phyloP scores from a whole-genome alignment of 2,888 invertebrate genomes.

The Leucozona laternaria region DNA sequence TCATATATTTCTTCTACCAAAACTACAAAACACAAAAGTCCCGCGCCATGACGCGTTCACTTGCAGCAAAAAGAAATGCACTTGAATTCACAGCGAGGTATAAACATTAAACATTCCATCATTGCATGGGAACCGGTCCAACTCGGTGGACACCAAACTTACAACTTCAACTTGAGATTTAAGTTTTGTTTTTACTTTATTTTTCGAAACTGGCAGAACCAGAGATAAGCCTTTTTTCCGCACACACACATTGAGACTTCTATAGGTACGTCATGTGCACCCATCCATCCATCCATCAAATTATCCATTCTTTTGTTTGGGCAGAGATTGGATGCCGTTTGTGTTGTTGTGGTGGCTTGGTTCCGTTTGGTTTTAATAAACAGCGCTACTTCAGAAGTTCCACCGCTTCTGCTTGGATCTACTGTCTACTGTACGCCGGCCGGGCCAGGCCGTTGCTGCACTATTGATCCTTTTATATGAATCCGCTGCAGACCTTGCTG shows the following conservation, averaged over 20 bases:
- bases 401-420: slow-evolving; percentile 43
- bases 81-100: slow-evolving; percentile 56
- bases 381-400: slow-evolving; percentile 76
- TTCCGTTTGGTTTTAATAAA: slow-evolving; percentile 67
- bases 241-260: not conserved
- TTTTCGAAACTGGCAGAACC: slow-evolving; percentile 5
- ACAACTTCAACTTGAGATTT: slow-evolving; percentile 43
- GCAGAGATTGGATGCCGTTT: slow-evolving; percentile 67
- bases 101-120: slow-evolving; percentile 61
- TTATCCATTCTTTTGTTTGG: slow-evolving; percentile 75
- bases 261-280: slow-evolving; percentile 58
- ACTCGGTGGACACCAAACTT: slow-evolving; percentile 14
- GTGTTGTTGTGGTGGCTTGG: slow-evolving; percentile 49
- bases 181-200: not conserved
- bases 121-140: slow-evolving; percentile 71
- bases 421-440: not conserved
- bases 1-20: not conserved
- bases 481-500: slow-evolving; percentile 35
- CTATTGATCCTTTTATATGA: slow-evolving; percentile 69
- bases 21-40: not conserved
- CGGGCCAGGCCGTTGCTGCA: no score
- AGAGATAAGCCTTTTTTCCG: slow-evolving; percentile 31
- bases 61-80: slow-evolving; percentile 35
- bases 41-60: not conserved
- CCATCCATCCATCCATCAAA: slow-evolving; percentile 75